Evolutionary conservation across 2,888 invertebrate species (phyloP).

Genomic region (Pammene aurita): DNA sequence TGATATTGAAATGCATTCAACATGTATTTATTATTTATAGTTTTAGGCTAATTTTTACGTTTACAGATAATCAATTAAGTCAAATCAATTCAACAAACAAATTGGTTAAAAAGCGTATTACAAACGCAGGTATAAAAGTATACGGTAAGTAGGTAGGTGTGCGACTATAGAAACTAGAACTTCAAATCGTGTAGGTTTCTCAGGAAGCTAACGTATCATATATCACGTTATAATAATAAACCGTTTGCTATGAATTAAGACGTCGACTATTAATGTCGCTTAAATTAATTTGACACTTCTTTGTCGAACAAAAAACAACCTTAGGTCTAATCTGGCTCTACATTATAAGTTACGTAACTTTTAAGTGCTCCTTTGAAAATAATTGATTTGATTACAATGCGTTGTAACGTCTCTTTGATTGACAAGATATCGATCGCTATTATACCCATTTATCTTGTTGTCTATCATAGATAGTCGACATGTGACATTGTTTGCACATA

Average conservation of each 20-base stretch:
- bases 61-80: neutral
- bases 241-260: constrained; percentile 8
- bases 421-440: constrained; percentile 61
- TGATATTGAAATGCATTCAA: neutral
- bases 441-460: constrained; percentile 60
- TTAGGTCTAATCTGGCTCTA: constrained; percentile 3
- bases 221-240: constrained; percentile 10
- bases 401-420: constrained; percentile 57
- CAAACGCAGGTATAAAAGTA: neutral
- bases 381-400: constrained; percentile 60
- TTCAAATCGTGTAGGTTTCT: constrained; percentile 13
- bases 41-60: neutral
- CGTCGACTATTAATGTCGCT: neutral
- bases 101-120: neutral
- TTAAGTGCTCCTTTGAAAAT: constrained; percentile 54
- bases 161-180: neutral
- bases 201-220: neutral
- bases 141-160: neutral
- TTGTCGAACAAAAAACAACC: neutral
- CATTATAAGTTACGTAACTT: constrained; percentile 44
- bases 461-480: constrained; percentile 44
- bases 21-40: neutral
- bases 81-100: neutral
- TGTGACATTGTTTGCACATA: constrained; percentile 21
- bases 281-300: constrained; percentile 21